Conservation (phyloP, 2,888 invertebrate species). For the Eristalis arbustorum region DNA sequence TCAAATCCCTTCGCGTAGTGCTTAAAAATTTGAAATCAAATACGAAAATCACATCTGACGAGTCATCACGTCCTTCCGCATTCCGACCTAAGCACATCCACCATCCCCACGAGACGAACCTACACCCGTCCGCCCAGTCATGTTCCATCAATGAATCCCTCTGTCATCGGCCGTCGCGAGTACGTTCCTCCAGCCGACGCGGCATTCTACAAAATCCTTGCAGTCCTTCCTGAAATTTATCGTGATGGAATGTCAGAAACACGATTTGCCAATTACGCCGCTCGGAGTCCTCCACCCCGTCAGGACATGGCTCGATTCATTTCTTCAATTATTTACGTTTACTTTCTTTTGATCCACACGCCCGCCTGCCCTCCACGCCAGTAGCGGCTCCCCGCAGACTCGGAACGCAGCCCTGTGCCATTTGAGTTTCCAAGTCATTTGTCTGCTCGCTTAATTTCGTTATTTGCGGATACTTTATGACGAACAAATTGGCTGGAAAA, state of each 20-base stretch:
- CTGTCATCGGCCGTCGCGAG: background rate
- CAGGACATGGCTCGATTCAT: background rate
- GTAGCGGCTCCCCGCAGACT: background rate
- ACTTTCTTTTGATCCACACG: slow-evolving; percentile 28
- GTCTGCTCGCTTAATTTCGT: slow-evolving; percentile 67
- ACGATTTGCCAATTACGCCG: slow-evolving; percentile 60
- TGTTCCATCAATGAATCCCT: background rate
- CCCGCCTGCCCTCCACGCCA: background rate
- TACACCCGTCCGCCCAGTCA: background rate
- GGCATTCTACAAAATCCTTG: background rate
- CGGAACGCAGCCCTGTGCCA: background rate
- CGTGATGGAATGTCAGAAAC: slow-evolving; percentile 55
- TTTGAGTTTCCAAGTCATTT: slow-evolving; percentile 68
- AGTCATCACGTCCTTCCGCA: too few relatives aligned
- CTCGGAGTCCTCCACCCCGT: slow-evolving; percentile 11
- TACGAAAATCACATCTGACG: too few relatives aligned
- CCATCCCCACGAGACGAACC: too few relatives aligned
- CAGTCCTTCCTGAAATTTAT: slow-evolving; percentile 26
- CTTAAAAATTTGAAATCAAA: too few relatives aligned
- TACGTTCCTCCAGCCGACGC: background rate
- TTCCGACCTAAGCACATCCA: too few relatives aligned
- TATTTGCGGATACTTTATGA: slow-evolving; percentile 70
- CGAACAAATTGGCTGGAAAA: slow-evolving; percentile 71
- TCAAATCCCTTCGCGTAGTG: too few relatives aligned
- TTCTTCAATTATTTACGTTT: slow-evolving; percentile 40